Base-by-base conservation (phyloP, 2,888 invertebrate genomes). In the Parnassius smintheus region DNA sequence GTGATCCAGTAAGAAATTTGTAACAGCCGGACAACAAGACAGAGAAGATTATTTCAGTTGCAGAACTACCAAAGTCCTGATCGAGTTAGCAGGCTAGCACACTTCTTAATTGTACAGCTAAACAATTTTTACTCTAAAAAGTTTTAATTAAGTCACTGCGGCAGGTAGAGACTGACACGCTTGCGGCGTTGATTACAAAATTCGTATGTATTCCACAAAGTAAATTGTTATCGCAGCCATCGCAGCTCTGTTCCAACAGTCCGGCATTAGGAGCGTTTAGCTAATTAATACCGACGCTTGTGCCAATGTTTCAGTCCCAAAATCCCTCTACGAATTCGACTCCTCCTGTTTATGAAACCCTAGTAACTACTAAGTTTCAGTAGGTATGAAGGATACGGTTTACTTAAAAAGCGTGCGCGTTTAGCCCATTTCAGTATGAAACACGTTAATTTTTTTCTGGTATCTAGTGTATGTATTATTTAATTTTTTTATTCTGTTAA, bases 251-350 rank as follows among this genome's bases (percentile, higher is more conserved):
- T n/a, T 50, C 18, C 54, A 18, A 18, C 11, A n/a, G 55, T 55
- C 44, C 50, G 44, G 42, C 42, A 22, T 49, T 11, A 22, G 54
- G 45, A 12, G 50, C 44, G 9, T 55, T 56, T 50, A 51, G 25
- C 50, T 61, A 61, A 61, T 61, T 56, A 49, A 51, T 44, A 49
- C 22, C 35, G 18, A 46, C 52, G 45, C 46, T 52, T 11, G 35
- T 11, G 46, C 53, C 41, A 44, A 25, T n/a, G 35, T 56, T 13
- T 13, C 42, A 18, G 9, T 52, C 1, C 44, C 41, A 13, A 61
- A 56, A 11, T 56, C 41, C 22, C 52, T 13, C 10, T 56, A n/a
- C 35, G 4, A n/a, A 18, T 9, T 35, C 42, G 3, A 22, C 25
- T 7, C 11, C 9, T 4, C 46, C 4, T 10, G 11, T 22, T 60